phyloP scores from a whole-genome alignment of 2,113 vertebrate genomes.

The Microcebus ravelobensis region DNA sequence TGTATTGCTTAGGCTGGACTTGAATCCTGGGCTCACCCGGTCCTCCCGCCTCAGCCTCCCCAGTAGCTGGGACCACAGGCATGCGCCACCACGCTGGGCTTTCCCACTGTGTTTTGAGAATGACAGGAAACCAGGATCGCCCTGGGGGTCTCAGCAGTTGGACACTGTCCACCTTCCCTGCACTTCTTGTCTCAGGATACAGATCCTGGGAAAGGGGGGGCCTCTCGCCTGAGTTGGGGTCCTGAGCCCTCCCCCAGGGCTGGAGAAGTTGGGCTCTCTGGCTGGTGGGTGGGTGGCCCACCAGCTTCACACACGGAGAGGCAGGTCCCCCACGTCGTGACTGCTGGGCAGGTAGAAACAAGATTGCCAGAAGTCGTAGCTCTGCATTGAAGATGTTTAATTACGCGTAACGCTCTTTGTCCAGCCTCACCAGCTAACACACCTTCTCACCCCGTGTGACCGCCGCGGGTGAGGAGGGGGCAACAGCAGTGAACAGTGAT shows the following conservation, averaged over 20 bases:
- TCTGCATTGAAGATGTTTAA: neutral
- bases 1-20: too few species aligned
- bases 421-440: neutral
- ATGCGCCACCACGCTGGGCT: too few species aligned
- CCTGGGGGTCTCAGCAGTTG: rapidly evolving
- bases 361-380: neutral
- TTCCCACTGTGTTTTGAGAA: neutral
- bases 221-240: neutral
- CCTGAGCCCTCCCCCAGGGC: neutral
- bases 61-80: too few species aligned
- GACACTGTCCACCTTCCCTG: neutral
- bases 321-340: neutral
- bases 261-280: neutral
- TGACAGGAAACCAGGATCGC: neutral
- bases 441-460: rapidly evolving
- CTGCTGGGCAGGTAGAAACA: neutral
- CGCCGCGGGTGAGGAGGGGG: too few species aligned
- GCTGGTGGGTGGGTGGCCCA: too few species aligned
- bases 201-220: neutral
- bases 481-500: neutral
- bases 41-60: too few species aligned
- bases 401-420: neutral
- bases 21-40: too few species aligned
- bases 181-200: neutral
- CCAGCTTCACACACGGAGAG: neutral